Percentiles rank a stretch among this genome's conserved stretches.
Evolutionary conservation across 2,888 invertebrate genomes (phyloP).

Genomic region (Anorthoa munda): DNA sequence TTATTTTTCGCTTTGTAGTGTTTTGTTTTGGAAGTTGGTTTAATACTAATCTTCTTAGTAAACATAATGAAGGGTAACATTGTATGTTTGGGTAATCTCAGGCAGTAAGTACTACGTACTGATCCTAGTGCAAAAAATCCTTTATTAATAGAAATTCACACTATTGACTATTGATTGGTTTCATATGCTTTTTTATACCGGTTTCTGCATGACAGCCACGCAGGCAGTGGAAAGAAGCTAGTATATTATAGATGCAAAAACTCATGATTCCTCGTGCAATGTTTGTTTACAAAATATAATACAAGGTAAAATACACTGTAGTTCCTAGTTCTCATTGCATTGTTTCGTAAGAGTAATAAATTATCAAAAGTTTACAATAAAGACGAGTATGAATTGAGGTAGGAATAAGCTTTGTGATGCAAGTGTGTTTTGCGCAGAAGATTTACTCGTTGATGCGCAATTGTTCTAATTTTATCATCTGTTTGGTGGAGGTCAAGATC

Average conservation of each 20-base stretch:
- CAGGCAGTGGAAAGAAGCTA: too few species aligned
- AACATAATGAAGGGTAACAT: too few species aligned
- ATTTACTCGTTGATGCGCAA: slow-evolving; percentile 34
- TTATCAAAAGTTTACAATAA: slow-evolving; percentile 45
- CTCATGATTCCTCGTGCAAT: background rate
- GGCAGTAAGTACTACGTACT: too few species aligned
- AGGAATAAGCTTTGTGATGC: slow-evolving; percentile 3
- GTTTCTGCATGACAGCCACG: too few species aligned
- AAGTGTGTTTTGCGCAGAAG: background rate
- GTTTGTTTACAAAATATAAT: background rate
- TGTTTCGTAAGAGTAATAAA: slow-evolving; percentile 36
- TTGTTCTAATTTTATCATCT: slow-evolving; percentile 38
- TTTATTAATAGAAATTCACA: too few species aligned
- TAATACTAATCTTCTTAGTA: too few species aligned
- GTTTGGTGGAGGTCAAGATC: slow-evolving; percentile 10
- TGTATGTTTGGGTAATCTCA: too few species aligned
- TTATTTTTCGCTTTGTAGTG: too few species aligned
- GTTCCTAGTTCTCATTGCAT: slow-evolving; percentile 27
- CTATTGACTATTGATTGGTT: too few species aligned
- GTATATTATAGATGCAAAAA: background rate
- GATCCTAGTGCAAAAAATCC: too few species aligned
- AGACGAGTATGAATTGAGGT: background rate
- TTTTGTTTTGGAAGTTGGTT: too few species aligned
- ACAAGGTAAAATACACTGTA: background rate
- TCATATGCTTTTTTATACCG: too few species aligned